A percentile compares a stretch with the other conserved stretches of the same genome.
Evolutionary conservation across 2,797 vertebrate species (phyloP).

Genomic region (Hyperoplus lanceolatus): DNA sequence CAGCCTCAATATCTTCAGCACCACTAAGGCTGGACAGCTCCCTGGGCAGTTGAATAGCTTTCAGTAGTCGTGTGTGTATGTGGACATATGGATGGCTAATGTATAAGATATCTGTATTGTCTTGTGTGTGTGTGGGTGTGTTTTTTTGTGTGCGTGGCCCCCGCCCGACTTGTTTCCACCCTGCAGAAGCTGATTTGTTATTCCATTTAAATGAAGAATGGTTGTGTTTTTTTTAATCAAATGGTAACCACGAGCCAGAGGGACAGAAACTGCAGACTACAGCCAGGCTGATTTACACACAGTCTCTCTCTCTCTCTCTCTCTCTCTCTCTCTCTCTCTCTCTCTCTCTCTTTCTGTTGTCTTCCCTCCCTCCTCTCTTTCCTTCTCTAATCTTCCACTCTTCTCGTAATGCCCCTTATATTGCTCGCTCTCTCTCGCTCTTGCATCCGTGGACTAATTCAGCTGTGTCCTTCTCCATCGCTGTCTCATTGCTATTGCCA

Average conservation of each 20-base stretch:
- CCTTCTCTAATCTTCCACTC: conserved; percentile 49
- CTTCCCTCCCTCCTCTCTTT: conserved; percentile 10
- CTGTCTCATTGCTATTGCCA: conserved; percentile 52
- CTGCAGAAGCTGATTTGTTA: conserved; percentile 79
- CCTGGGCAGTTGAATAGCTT: conserved; percentile 27
- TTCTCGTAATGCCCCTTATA: conserved; percentile 61
- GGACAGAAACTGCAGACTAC: conserved; percentile 70
- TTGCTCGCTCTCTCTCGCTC: conserved; percentile 57
- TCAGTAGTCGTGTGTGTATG: conserved; percentile 3
- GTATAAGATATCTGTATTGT: conserved; percentile 44
- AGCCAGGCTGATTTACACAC: conserved; percentile 72
- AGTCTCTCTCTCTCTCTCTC: conserved; percentile 32
- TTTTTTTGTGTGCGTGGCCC: conserved; percentile 16
- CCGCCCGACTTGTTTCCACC: conserved; percentile 29
- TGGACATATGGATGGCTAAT: conserved; percentile 8
- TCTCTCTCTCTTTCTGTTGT: conserved; percentile 9
- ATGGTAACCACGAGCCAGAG: conserved; percentile 76
- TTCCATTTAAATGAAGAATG: conserved; percentile 85
- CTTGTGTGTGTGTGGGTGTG: conserved; percentile 22
- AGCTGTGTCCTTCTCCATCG: conserved; percentile 48
- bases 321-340: conserved; percentile 14
- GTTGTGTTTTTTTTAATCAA: conserved; percentile 85
- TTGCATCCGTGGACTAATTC: conserved; percentile 61
- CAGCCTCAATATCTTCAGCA: conserved; percentile 59
- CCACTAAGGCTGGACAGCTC: conserved; percentile 69